phyloP scores from a whole-genome alignment of 2,797 vertebrate species.

The Craterocephalus amniculus region DNA sequence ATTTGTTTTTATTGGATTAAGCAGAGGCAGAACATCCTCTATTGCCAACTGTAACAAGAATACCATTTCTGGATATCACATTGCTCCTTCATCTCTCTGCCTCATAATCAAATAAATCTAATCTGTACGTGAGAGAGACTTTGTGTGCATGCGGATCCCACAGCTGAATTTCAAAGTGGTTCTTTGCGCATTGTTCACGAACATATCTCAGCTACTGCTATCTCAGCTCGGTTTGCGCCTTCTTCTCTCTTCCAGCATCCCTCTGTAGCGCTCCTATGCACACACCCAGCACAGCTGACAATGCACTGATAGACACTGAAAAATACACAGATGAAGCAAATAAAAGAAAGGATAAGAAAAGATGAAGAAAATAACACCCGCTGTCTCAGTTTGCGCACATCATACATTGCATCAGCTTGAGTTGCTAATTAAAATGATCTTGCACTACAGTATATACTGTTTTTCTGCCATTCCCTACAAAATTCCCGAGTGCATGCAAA shows the following conservation, averaged over 20 bases:
- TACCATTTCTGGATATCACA: constrained; percentile 27
- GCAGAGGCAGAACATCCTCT: constrained; percentile 39
- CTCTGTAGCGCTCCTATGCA: constrained; percentile 39
- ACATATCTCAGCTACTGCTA: constrained; percentile 24
- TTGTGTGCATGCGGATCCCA: background rate
- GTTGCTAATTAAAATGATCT: constrained; percentile 41
- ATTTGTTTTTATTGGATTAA: constrained; percentile 51
- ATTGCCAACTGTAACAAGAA: constrained; percentile 25
- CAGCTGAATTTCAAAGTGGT: constrained; percentile 38
- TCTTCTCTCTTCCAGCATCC: constrained; percentile 42
- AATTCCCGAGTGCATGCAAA: background rate
- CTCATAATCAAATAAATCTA: constrained; percentile 33
- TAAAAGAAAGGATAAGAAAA: constrained; percentile 51
- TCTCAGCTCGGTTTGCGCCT: constrained; percentile 10
- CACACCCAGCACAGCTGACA: constrained; percentile 64
- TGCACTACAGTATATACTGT: constrained; percentile 7
- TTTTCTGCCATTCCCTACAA: constrained; percentile 7
- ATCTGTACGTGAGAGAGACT: constrained; percentile 5
- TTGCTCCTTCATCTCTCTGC: constrained; percentile 33
- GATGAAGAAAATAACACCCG: constrained; percentile 39
- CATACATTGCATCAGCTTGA: background rate
- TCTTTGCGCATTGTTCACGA: constrained; percentile 30
- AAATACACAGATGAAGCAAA: constrained; percentile 59
- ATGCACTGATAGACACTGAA: constrained; percentile 46
- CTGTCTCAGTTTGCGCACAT: constrained; percentile 30